Evolutionary conservation across 2,888 invertebrate genomes (phyloP), one percentile per base, ranked within the genome.

Genomic region (Herminia tarsipennalis): DNA sequence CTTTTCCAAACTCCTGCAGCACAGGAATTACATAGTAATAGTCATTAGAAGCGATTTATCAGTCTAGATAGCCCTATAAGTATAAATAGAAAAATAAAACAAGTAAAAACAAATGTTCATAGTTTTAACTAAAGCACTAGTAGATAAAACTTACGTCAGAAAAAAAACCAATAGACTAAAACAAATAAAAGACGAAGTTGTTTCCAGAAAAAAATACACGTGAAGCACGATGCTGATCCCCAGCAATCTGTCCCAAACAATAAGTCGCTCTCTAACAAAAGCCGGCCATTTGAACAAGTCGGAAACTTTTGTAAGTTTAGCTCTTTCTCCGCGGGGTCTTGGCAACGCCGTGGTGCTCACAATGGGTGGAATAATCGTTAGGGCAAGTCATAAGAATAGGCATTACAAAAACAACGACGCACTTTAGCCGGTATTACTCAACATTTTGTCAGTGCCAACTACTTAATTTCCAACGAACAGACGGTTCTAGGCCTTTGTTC

Each of bases 301-400:
- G 86, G 84, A 81, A 89, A 91, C 87, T 90, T 91, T 89, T 88
- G 90, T 88, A 87, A 89, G 88, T 87, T 88, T 82, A 86, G 88
- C 86, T 88, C 86, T 87, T 86, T 87, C 88, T 83, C 76, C 66
- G 79, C 82, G 81, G 80, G 82, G 73, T 82, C 85, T 88, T 89
- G 89, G 88, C 89, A 89, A 75, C 78, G 76, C 70, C 77, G 78
- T 78, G 73, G 76, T 75, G 73, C 76, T 76, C 83, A 88, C 90
- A 90, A 88, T 88, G 78, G 86, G 73, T 72, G 79, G 77, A 82
- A 88, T 90, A 88, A 90, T 90, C 88, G 89, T 89, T 89, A 88
- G 86, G 86, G 84, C 78, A 76, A 83, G 83, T 83, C 85, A 84
- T 88, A 85, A 86, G 85, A 86, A 84, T 85, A 78, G 78, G 74